phyloP scores from a whole-genome alignment of 2,888 invertebrate species.

The Drosophila acutilabella region DNA sequence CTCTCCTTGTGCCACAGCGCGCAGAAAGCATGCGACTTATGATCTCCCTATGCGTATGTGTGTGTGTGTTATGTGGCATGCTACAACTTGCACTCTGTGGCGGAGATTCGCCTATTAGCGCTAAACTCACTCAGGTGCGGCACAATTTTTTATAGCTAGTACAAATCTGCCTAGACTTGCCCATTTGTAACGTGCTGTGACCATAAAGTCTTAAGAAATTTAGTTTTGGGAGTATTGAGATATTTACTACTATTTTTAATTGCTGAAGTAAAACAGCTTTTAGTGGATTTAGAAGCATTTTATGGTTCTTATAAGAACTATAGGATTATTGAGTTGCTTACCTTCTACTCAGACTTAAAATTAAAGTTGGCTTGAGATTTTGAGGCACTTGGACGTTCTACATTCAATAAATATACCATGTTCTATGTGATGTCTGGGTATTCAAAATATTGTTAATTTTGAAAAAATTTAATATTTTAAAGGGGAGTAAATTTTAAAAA shows the following conservation, averaged over 20 bases:
- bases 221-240: neutral
- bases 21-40: slow-evolving; percentile 58
- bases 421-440: too few species aligned
- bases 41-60: slow-evolving; percentile 44
- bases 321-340: too few species aligned
- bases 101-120: slow-evolving; percentile 75
- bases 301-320: too few species aligned
- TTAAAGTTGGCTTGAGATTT: too few species aligned
- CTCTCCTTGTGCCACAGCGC: slow-evolving; percentile 31
- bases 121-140: slow-evolving; percentile 70
- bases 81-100: slow-evolving; percentile 20
- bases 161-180: slow-evolving; percentile 24
- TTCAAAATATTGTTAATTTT: too few species aligned
- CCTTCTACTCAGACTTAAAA: too few species aligned
- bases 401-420: too few species aligned
- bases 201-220: slow-evolving; percentile 29
- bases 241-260: neutral
- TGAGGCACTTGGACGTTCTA: too few species aligned
- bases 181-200: slow-evolving; percentile 37
- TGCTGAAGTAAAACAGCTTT: too few species aligned
- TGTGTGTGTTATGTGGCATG: slow-evolving; percentile 18
- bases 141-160: slow-evolving; percentile 24
- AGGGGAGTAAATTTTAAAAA: too few species aligned
- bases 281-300: too few species aligned
- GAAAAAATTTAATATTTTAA: too few species aligned